Evolutionary conservation across 2,113 vertebrate genomes (phyloP), one percentile per base, ranked within the genome.

Genomic region (Pardalotus punctatus): DNA sequence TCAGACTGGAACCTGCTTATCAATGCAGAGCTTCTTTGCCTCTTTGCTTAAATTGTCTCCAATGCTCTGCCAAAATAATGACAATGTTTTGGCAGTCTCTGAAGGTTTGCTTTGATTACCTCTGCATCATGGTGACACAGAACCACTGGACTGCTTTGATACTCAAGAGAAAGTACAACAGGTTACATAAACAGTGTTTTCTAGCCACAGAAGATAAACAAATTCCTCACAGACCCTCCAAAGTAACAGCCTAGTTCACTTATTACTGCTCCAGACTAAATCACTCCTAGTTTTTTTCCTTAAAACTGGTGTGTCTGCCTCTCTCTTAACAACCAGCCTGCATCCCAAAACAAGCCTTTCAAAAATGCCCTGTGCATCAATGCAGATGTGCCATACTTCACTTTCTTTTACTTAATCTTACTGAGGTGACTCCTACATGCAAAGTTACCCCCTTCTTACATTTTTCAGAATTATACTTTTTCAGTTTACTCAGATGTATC

Each of bases 91-190:
- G 92, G 70, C 81, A 80, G 64, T 33, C 70, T 56, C 24, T 86
- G 87, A 89, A 94, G 95, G 69, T 58, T 89, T 88, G 66, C 84
- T 81, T 97, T 94, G 95, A 96, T 96, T 94, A 97, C 72, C 50
- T 93, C 78, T 82, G 61, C 80, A 86, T 80, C 82, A 76, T 23
- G 9, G 47, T 62, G 78, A 93, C 88, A 96, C 53, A 85, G 81
- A 96, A 81, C 67, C 82, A 83, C 54, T 19, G n/a, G 85, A 76
- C 48, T 87, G 80, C 91, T 90, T 90, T 78, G 82, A 87, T 70
- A 62, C 81, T 65, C 70, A 92, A 95, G 65, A 85, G 35, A 60
- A 96, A 83, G 84, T 90, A 96, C 88, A 81, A 95, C 72, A 92
- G 81, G 90, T 88, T 94, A 94, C 38, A 93, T 60, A 96, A 98